phyloP scores from a whole-genome alignment of 2,888 invertebrate genomes.

The Noctua comes region DNA sequence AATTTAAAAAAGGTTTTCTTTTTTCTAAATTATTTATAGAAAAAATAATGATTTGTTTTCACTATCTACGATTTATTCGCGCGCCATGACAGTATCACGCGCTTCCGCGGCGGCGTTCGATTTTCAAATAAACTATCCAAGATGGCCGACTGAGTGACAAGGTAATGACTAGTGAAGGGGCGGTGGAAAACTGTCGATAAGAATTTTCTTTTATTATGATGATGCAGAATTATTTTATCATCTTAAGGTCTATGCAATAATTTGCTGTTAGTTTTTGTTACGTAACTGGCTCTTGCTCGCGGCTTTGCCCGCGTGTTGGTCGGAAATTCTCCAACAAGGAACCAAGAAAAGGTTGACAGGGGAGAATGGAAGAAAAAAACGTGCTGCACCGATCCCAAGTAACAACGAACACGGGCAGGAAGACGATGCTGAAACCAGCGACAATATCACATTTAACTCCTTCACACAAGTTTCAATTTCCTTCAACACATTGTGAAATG shows the following conservation, averaged over 20 bases:
- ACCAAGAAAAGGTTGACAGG: neutral
- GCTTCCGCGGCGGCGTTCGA: slow-evolving; percentile 81
- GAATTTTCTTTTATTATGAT: slow-evolving; percentile 45
- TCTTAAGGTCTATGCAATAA: neutral
- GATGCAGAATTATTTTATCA: neutral
- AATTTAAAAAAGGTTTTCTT: slow-evolving; percentile 9
- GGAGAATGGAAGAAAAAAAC: neutral
- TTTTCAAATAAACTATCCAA: slow-evolving; percentile 88
- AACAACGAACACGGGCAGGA: neutral
- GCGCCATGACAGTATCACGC: slow-evolving; percentile 74
- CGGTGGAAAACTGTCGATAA: slow-evolving; percentile 70
- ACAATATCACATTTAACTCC: neutral
- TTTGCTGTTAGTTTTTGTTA: neutral
- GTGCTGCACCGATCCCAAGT: neutral
- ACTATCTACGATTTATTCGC: slow-evolving; percentile 52
- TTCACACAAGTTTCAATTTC: neutral
- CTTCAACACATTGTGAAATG: neutral
- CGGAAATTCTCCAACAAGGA: neutral
- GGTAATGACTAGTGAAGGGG: slow-evolving; percentile 77
- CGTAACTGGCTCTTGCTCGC: neutral
- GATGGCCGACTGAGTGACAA: slow-evolving; percentile 82
- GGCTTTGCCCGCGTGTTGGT: neutral
- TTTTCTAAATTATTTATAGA: neutral
- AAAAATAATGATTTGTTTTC: slow-evolving; percentile 28
- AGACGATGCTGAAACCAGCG: neutral